A percentile compares a stretch with the other conserved stretches of the same genome.
These are phyloP conservation scores for Solea solea DNA, from an alignment of 2,113 vertebrate genomes.

Conservation along the genomic window DNA sequence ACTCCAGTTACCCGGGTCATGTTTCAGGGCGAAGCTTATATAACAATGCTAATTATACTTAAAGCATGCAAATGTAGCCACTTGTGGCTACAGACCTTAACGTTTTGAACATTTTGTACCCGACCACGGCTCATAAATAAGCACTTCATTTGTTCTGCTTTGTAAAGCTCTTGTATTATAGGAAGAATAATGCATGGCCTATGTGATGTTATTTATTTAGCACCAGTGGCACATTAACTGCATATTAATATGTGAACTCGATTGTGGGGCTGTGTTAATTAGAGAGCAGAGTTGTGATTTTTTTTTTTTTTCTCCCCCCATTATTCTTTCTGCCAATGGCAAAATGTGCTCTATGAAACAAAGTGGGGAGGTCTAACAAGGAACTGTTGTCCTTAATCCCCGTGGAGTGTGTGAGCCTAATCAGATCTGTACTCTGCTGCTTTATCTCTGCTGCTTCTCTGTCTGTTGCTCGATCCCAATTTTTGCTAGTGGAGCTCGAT, in stretches of 20 bases:
- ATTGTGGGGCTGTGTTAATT: constrained; percentile 60
- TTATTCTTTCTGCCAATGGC: constrained; percentile 56
- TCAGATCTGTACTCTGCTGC: constrained; percentile 68
- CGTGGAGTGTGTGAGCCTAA: constrained; percentile 61
- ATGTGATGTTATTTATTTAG: constrained; percentile 57
- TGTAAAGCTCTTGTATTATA: constrained; percentile 36
- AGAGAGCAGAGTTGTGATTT: constrained; percentile 37
- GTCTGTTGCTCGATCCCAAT: constrained; percentile 59
- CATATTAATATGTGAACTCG: constrained; percentile 46
- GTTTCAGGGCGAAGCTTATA: constrained; percentile 41
- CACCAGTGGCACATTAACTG: constrained; percentile 47
- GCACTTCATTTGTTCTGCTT: constrained; percentile 55
- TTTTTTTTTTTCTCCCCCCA: neutral
- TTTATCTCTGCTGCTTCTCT: constrained; percentile 59
- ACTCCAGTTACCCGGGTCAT: constrained; percentile 23
- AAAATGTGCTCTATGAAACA: constrained; percentile 38
- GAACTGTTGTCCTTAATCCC: constrained; percentile 67
- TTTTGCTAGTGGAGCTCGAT: constrained; percentile 57
- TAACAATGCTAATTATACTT: constrained; percentile 65
- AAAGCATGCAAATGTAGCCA: constrained; percentile 46
- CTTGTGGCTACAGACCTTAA: constrained; percentile 33
- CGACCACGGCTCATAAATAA: constrained; percentile 27
- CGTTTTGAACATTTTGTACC: constrained; percentile 57
- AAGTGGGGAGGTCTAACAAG: constrained; percentile 65
- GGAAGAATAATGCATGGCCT: constrained; percentile 48